These are phyloP conservation scores for Diarsia rubi DNA, from an alignment of 2,888 invertebrate species.

Conservation along the genomic window DNA sequence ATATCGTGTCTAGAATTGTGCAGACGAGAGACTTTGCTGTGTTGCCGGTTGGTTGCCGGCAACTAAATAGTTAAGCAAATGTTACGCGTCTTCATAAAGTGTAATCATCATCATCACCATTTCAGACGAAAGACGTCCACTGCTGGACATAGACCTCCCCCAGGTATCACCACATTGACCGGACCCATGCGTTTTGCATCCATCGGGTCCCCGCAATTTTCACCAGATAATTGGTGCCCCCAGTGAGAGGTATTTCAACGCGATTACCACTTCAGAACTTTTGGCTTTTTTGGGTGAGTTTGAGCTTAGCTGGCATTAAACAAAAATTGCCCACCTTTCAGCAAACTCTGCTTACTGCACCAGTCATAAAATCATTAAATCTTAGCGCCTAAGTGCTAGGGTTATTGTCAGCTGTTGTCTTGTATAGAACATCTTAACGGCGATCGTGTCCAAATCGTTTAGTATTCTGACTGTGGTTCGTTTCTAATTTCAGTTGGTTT, in stretches of 20 bases:
- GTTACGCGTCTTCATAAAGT: not conserved
- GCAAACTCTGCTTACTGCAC: not conserved
- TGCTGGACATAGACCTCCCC: too few species aligned
- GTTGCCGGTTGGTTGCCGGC: not conserved
- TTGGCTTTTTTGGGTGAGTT: too few species aligned
- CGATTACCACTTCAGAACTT: too few species aligned
- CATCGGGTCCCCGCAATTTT: too few species aligned
- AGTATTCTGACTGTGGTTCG: not conserved
- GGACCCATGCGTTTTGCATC: too few species aligned
- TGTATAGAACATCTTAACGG: not conserved
- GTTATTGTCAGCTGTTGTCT: not conserved
- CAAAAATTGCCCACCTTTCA: too few species aligned
- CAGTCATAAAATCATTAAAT: not conserved
- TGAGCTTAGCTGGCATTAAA: too few species aligned
- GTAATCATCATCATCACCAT: too few species aligned
- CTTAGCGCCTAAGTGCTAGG: not conserved
- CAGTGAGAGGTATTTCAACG: too few species aligned
- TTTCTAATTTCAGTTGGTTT: not conserved
- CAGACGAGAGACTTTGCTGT: constrained; percentile 27
- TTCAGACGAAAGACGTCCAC: too few species aligned
- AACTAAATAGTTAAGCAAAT: constrained; percentile 12
- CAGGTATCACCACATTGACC: too few species aligned
- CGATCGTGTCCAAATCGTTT: not conserved
- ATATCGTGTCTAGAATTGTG: constrained; percentile 20
- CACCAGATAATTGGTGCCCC: too few species aligned